A percentile compares a stretch with the other conserved stretches of the same genome.
Conservation (phyloP, 1,140 invertebrate genomes). For the Branchinecta lindahli region DNA sequence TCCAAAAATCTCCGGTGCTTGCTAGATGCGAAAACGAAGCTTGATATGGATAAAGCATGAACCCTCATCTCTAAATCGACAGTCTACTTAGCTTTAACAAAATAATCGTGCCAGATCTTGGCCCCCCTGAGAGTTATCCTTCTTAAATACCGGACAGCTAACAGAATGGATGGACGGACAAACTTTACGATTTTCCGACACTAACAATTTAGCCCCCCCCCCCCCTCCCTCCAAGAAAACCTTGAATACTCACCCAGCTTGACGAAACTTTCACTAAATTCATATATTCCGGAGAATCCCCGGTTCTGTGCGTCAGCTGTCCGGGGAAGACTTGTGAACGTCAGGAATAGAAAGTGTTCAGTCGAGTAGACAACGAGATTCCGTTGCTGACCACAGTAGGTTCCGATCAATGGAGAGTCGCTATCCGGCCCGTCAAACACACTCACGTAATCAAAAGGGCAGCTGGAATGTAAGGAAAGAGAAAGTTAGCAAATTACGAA, state of each 20-base stretch:
- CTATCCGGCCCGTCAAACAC: constrained; percentile 84
- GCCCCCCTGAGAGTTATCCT: no score
- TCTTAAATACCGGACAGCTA: no score
- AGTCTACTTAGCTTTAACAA: no score
- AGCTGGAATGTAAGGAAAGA: constrained; percentile 44
- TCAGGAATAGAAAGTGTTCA: constrained; percentile 67
- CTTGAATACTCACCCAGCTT: constrained; percentile 56
- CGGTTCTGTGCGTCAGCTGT: constrained; percentile 82
- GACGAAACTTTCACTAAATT: constrained; percentile 91
- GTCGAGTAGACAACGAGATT: constrained; percentile 89
- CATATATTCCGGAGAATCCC: constrained; percentile 87
- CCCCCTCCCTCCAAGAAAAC: no score
- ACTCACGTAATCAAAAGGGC: constrained; percentile 94
- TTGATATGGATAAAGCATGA: no score
- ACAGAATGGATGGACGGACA: no score
- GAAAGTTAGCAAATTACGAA: not conserved
- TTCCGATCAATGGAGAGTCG: constrained; percentile 74
- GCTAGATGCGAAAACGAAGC: no score
- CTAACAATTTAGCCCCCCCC: no score
- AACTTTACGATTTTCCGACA: no score
- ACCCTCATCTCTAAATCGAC: no score
- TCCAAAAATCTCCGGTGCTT: no score
- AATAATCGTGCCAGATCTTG: no score
- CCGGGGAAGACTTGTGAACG: constrained; percentile 72
- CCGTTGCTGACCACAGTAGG: constrained; percentile 93